These are phyloP conservation scores for Polypedilum pembai DNA, from an alignment of 1,140 invertebrate genomes.

Conservation along the genomic window DNA sequence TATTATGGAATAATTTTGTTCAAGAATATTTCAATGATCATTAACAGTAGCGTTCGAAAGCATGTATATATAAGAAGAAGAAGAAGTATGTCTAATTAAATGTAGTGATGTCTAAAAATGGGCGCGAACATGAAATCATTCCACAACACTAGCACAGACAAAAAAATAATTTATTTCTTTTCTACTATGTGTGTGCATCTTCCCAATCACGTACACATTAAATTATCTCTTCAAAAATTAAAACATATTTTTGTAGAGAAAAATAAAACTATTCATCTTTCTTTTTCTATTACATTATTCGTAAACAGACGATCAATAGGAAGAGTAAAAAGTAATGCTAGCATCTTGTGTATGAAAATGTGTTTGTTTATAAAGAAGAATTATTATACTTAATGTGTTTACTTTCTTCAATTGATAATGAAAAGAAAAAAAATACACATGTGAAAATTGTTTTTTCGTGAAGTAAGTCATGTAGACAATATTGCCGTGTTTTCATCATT, in stretches of 20 bases:
- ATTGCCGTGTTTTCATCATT: background rate
- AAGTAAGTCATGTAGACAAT: background rate
- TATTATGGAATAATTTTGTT: background rate
- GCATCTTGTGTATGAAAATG: too few species aligned
- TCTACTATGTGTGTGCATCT: background rate
- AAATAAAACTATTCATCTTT: too few species aligned
- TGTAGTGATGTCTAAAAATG: background rate
- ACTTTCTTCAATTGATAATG: background rate
- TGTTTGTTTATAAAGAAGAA: background rate
- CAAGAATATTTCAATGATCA: background rate
- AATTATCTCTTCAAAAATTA: background rate
- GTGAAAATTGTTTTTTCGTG: background rate
- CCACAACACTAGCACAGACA: background rate
- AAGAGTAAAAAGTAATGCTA: too few species aligned
- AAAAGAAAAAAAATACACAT: background rate
- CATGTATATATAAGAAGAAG: background rate
- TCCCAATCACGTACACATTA: background rate
- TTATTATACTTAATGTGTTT: background rate
- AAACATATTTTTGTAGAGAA: too few species aligned
- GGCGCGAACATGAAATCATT: background rate
- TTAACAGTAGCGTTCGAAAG: too few species aligned
- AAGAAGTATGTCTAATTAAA: background rate
- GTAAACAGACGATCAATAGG: too few species aligned
- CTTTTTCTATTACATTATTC: too few species aligned
- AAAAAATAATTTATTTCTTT: background rate